phyloP scores from a whole-genome alignment of 2,888 invertebrate genomes.

The Lochmaea crataegi region DNA sequence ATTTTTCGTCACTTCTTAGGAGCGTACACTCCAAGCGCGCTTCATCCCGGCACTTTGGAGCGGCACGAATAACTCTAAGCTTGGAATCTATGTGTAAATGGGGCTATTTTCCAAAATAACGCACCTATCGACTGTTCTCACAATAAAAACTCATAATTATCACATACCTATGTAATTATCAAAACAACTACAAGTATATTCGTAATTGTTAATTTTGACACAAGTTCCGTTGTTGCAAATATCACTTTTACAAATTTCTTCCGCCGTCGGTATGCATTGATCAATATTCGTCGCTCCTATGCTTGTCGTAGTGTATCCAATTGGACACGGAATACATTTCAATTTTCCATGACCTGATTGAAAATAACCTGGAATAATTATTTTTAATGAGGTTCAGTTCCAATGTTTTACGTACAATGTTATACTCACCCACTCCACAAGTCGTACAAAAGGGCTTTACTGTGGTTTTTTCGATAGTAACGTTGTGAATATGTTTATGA shows the following conservation, averaged over 20 bases:
- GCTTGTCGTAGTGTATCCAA: conserved; percentile 65
- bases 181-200: conserved; percentile 67
- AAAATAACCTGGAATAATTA: conserved; percentile 66
- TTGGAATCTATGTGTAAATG: background rate
- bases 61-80: too few relatives aligned
- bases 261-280: conserved; percentile 66
- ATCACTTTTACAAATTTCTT: conserved; percentile 66
- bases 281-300: conserved; percentile 62
- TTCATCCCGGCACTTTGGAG: too few relatives aligned
- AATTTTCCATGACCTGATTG: conserved; percentile 71
- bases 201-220: conserved; percentile 57
- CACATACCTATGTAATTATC: conserved; percentile 66
- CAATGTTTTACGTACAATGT: background rate
- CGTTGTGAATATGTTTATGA: conserved; percentile 53
- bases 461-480: conserved; percentile 63
- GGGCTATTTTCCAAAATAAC: background rate
- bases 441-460: conserved; percentile 69
- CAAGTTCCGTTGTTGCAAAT: conserved; percentile 67
- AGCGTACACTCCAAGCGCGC: too few relatives aligned
- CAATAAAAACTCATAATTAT: background rate
- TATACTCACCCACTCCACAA: conserved; percentile 63
- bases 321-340: conserved; percentile 70
- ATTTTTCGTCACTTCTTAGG: too few relatives aligned
- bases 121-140: too few relatives aligned
- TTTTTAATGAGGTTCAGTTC: background rate